Evolutionary conservation across 2,888 invertebrate genomes (phyloP), one percentile per base, ranked within the genome.

Genomic region (Mythimna ferrago): DNA sequence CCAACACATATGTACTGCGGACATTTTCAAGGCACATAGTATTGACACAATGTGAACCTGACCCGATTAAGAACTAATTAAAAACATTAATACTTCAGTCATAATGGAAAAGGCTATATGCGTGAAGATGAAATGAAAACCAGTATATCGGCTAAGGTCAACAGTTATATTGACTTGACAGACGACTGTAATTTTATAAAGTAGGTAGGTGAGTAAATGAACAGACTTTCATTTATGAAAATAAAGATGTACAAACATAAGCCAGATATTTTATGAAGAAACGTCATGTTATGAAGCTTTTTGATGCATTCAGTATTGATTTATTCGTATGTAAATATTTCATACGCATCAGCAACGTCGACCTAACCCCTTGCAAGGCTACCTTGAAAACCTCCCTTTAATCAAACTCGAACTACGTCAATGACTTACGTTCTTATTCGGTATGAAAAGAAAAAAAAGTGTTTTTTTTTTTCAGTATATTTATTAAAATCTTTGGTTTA

Each of bases 41-140:
- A 84, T 82, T 78, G 78, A 82, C 74, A 85, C 78, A 81, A 80
- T 71, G 66, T 84, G 82, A 87, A 89, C 84, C 81, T 84, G 83
- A 87, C 89, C 83, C 69, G 81, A 85, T 88, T 85, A 84, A 80
- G 85, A 82, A 84, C 69, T 82, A 85, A 89, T 90, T 88, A 85
- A 84, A 85, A 82, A 75, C 79, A 84, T 83, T 78, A 76, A 61
- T 76, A 82, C 71, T 81, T 75, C 64, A 73, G 75, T 84, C 78
- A 68, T 80, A 71, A 82, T 80, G 72, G 70, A 82, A 80, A 83
- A 79, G 77, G 82, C 71, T 76, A 53, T 65, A 66, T 66, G 58
- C 70, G 57, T 81, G 66, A 65, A 78, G 73, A 75, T 81, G 75
- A 69, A 79, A 70, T 74, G 54, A 54, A 66, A 71, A 66, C 65